phyloP scores from a whole-genome alignment of 1,140 invertebrate genomes.

The Tetragonula clypearis region DNA sequence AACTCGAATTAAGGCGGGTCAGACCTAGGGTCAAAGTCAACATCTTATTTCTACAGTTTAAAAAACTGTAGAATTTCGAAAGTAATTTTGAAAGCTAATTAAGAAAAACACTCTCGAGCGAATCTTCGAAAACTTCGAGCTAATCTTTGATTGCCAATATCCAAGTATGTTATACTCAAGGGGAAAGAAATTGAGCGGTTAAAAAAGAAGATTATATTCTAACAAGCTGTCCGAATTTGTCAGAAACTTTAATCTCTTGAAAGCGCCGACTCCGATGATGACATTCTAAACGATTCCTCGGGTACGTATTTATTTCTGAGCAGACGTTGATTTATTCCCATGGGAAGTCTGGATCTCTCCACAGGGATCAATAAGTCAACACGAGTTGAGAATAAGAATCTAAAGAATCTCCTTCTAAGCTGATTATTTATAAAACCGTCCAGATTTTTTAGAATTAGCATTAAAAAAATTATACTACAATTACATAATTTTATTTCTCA shows the following conservation, averaged over 20 bases:
- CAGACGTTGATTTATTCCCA: conserved; percentile 17
- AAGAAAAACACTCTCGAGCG: too few species aligned
- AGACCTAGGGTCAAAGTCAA: conserved; percentile 55
- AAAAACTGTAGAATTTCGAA: not conserved
- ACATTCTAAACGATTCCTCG: conserved; percentile 22
- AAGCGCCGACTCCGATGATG: not conserved
- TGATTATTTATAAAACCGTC: not conserved
- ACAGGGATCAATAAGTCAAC: conserved; percentile 21
- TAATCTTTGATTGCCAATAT: too few species aligned
- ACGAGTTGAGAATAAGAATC: not conserved
- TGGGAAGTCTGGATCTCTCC: not conserved
- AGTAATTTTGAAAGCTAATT: too few species aligned
- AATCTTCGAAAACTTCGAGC: too few species aligned
- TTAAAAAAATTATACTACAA: not conserved
- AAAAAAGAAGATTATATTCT: not conserved
- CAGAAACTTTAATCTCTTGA: conserved; percentile 18
- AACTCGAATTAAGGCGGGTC: conserved; percentile 34
- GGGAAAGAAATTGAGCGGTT: not conserved
- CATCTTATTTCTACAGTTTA: not conserved
- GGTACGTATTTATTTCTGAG: not conserved
- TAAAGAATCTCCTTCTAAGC: not conserved
- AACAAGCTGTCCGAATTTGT: conserved; percentile 29
- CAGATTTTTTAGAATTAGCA: not conserved
- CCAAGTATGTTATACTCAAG: not conserved
- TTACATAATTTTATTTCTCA: not conserved